Evolutionary conservation across 1,140 invertebrate genomes (phyloP).

Genomic region (Temnothorax nylanderi): DNA sequence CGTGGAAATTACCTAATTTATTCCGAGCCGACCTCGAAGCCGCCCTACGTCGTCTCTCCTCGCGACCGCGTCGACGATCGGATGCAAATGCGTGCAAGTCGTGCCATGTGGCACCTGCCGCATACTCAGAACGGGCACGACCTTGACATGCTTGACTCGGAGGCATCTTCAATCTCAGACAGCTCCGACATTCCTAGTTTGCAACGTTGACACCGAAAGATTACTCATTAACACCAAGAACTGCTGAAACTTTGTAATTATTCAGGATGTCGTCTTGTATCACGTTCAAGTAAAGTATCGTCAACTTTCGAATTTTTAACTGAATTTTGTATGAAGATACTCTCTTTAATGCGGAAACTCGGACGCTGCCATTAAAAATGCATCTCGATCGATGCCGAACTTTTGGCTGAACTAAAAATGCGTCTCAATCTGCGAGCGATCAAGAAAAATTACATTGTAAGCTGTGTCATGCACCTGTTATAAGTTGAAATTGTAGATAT

Average conservation of each 20-base stretch:
- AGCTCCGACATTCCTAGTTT: too few relatives aligned
- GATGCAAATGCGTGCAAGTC: conserved; percentile 69
- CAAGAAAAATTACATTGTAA: not conserved
- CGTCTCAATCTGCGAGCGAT: not conserved
- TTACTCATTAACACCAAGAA: too few relatives aligned
- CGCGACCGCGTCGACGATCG: conserved; percentile 35
- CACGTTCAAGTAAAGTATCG: too few relatives aligned
- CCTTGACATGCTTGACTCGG: conserved; percentile 66
- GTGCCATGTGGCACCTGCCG: conserved; percentile 73
- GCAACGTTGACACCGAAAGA: too few relatives aligned
- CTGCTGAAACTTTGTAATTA: too few relatives aligned
- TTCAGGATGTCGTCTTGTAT: too few relatives aligned
- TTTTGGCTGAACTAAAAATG: not conserved
- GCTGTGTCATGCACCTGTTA: not conserved
- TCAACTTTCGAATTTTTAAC: too few relatives aligned
- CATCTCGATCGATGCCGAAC: too few relatives aligned
- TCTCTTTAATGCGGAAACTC: too few relatives aligned
- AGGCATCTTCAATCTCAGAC: conserved; percentile 29
- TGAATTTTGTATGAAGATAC: too few relatives aligned
- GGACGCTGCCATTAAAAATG: too few relatives aligned
- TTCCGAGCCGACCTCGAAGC: conserved; percentile 21
- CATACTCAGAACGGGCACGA: conserved; percentile 64
- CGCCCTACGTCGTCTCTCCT: not conserved
- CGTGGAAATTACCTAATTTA: conserved; percentile 35
- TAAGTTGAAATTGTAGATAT: not conserved